Conservation (phyloP, 2,797 vertebrate genomes). For the Smutsia temminckii region DNA sequence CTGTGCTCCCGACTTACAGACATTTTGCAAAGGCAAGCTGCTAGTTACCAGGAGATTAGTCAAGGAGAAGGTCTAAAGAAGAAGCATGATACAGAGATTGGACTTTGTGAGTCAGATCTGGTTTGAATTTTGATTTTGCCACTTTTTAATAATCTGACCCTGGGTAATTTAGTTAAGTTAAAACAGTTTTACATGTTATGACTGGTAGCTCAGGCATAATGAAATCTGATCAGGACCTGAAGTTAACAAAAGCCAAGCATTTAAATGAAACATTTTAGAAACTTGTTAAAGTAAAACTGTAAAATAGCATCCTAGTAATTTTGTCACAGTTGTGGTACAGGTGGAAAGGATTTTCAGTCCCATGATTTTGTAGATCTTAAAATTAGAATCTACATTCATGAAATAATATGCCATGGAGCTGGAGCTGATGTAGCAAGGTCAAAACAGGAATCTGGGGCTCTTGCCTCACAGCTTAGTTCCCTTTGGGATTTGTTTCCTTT, state of each 20-base stretch:
- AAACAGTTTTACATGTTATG: not conserved
- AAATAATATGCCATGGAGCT: not conserved
- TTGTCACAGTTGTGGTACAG: not conserved
- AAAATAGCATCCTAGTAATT: not conserved
- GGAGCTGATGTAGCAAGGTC: not conserved
- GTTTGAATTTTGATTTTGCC: conserved; percentile 41
- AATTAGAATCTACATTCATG: not conserved
- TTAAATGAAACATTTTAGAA: not conserved
- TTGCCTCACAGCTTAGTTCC: not conserved
- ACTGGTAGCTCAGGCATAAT: not conserved
- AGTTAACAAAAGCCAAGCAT: not conserved
- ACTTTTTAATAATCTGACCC: conserved; percentile 1
- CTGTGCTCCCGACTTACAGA: not conserved
- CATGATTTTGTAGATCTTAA: not conserved
- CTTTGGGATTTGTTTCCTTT: not conserved
- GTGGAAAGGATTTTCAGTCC: not conserved
- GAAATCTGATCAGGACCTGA: not conserved
- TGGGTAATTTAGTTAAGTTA: conserved; percentile 12
- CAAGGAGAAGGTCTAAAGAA: not conserved
- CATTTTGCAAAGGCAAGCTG: not conserved
- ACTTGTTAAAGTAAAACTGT: not conserved
- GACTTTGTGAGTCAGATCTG: not conserved
- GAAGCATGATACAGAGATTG: not conserved
- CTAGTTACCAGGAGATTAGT: not conserved
- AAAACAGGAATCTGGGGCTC: not conserved